phyloP scores from a whole-genome alignment of 2,797 vertebrate species.

The Cetoscarus ocellatus region DNA sequence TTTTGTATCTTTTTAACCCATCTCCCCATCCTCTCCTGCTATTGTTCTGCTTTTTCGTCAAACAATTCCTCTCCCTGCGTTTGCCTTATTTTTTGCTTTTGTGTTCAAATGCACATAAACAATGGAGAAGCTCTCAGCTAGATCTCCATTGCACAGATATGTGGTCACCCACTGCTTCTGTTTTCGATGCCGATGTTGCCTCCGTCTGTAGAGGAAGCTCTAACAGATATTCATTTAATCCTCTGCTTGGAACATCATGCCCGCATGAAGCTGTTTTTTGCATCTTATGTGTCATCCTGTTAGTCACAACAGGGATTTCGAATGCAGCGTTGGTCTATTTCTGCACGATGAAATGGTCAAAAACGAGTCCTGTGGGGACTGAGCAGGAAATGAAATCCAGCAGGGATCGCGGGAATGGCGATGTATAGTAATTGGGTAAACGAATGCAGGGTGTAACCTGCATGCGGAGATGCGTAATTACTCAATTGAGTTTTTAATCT shows the following conservation, averaged over 20 bases:
- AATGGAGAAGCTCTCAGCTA: not conserved
- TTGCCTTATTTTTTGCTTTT: not conserved
- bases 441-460: slow-evolving; percentile 51
- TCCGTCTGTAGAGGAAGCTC: too few relatives aligned
- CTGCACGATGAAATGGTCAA: not conserved
- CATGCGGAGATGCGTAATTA: slow-evolving; percentile 48
- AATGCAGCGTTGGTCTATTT: slow-evolving; percentile 14
- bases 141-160: not conserved
- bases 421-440: slow-evolving; percentile 42
- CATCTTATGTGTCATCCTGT: slow-evolving; percentile 33
- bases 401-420: not conserved
- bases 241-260: slow-evolving; percentile 23
- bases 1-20: slow-evolving; percentile 18
- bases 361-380: slow-evolving; percentile 4
- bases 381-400: not conserved
- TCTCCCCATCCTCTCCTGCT: slow-evolving; percentile 1
- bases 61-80: not conserved
- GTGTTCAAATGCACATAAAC: not conserved
- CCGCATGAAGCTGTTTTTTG: slow-evolving; percentile 10
- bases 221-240: slow-evolving; percentile 33
- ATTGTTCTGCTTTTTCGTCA: slow-evolving; percentile 15
- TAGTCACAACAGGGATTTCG: slow-evolving; percentile 34
- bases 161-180: slow-evolving; percentile 4
- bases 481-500: slow-evolving; percentile 66
- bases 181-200: not conserved